Base-by-base conservation (phyloP, 1,140 invertebrate species). In the Anastrepha ludens region DNA sequence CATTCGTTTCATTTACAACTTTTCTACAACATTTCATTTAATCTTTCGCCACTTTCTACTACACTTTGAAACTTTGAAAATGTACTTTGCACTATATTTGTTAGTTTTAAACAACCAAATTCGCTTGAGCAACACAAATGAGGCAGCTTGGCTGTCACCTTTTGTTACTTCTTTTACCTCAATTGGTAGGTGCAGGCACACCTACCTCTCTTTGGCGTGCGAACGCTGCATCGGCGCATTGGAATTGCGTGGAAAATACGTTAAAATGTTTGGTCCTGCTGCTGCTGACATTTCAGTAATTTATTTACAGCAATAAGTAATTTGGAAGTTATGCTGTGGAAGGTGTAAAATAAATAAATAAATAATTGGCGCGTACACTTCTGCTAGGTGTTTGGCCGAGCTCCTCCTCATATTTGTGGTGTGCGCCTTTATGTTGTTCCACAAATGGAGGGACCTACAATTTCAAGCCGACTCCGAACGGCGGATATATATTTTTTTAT, bases 1-100 rank as follows among this genome's bases (percentile, higher is more conserved):
- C 67, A 47, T 74, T 74, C 39, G 44, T 74, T 74, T 74, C 67
- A 74, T 74, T 74, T 74, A 44, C 41, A 74, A 74, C 67, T 74
- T 74, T 74, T 74, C 41, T 41, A 17, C 67, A 41, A 74, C 67
- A 74, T 74, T 74, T 41, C 67, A 47, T 74, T 74, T 47, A 74
- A 74, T 15, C 6, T 41, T 74, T 74, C 17, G 41, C 67, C 41
- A 47, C 67, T 74, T 74, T 74, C 67, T 44, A 74, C 67, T 8
- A 74, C 39, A 74, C 39, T 74, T 74, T 11, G 67, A 13, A 74
- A 74, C 67, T 74, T 74, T 74, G 4, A 15, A 74, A 74, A 17
- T 74, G 41, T 17, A 2, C 39, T 20, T 15, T 9, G 20, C 17
- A 44, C 39, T 74, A 17, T 39, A 74, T 44, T 74, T 74, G 13